phyloP scores from a whole-genome alignment of 2,113 vertebrate genomes.

The Nesospiza acunhae region DNA sequence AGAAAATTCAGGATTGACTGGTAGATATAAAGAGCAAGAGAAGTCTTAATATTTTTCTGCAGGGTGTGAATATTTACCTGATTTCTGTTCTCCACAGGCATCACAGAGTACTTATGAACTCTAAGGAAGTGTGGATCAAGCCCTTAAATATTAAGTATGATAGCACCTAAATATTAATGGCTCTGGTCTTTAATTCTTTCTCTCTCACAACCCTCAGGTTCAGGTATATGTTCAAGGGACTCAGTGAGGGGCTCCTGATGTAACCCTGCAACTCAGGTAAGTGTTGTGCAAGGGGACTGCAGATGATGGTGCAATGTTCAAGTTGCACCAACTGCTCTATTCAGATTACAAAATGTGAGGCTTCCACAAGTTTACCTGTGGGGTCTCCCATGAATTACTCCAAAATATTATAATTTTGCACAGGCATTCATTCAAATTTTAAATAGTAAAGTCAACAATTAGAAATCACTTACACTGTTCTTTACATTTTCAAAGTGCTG shows the following conservation, averaged over 20 bases:
- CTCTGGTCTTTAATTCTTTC: background rate
- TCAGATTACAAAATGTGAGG: background rate
- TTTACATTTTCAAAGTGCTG: constrained; percentile 12
- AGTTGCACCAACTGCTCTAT: background rate
- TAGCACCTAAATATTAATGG: background rate
- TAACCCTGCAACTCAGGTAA: background rate
- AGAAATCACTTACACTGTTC: background rate
- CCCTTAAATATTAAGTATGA: background rate
- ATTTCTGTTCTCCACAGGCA: background rate
- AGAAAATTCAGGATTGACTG: background rate
- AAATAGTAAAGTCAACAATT: constrained; percentile 12
- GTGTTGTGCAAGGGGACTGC: background rate
- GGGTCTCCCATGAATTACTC: background rate
- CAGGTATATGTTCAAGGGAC: background rate
- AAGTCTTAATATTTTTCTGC: background rate
- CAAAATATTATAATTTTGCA: constrained; percentile 3
- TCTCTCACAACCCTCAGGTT: background rate
- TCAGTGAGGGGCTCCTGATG: background rate
- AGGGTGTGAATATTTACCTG: background rate
- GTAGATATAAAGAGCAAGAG: background rate
- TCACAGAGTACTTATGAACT: background rate
- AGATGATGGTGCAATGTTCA: background rate
- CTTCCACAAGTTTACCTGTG: background rate
- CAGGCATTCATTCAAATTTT: background rate
- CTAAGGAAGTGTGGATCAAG: background rate